Evolutionary conservation across 2,113 vertebrate species (phyloP).

Genomic region (Eclectus roratus): DNA sequence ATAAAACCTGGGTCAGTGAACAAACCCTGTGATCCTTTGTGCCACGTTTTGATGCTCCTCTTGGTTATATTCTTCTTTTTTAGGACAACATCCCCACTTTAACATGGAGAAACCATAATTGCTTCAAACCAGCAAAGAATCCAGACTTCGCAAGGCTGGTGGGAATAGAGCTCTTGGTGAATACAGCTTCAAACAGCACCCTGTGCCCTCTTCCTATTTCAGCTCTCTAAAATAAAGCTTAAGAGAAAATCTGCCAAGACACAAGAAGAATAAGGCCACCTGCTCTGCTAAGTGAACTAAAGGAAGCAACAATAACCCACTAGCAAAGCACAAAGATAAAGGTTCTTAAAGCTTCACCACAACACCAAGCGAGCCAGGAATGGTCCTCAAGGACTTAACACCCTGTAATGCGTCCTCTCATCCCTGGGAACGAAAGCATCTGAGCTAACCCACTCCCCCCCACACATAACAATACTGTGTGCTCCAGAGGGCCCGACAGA

Average conservation of each 20-base stretch:
- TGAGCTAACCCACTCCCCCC: accelerated
- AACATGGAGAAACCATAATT: background rate
- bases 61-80: background rate
- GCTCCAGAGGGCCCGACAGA: background rate
- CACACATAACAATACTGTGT: accelerated
- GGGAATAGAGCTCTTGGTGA: background rate
- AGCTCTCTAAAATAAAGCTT: constrained; percentile 35
- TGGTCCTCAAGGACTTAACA: background rate
- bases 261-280: constrained; percentile 18
- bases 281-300: background rate
- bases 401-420: background rate
- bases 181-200: constrained; percentile 13
- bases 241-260: constrained; percentile 39
- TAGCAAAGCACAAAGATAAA: background rate
- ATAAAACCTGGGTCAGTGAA: background rate
- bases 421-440: background rate
- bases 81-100: background rate
- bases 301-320: constrained; percentile 3
- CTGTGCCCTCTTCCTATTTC: constrained; percentile 35
- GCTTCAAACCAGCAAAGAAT: background rate
- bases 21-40: background rate
- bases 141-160: background rate
- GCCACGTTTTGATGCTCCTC: background rate
- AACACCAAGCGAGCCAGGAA: background rate
- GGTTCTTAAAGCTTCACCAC: background rate